Percentiles rank a stretch among this genome's conserved stretches.
These are phyloP conservation scores for Megatriorchis doriae DNA, from an alignment of 2,113 vertebrate species.

Conservation along the genomic window DNA sequence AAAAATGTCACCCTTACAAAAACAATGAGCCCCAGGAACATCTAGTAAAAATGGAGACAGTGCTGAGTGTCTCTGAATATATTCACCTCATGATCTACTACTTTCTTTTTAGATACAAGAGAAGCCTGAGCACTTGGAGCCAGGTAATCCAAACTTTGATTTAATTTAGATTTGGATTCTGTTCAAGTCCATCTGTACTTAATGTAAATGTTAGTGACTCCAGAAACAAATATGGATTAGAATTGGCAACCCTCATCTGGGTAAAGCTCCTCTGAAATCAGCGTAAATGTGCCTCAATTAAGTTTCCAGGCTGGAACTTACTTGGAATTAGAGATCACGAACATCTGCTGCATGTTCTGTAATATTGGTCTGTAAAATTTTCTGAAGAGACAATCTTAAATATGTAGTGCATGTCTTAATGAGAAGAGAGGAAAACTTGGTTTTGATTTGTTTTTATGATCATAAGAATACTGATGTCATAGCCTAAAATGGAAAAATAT, in stretches of 20 bases:
- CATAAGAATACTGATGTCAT: not conserved
- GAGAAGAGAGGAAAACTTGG: not conserved
- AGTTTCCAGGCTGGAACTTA: not conserved
- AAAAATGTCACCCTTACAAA: not conserved
- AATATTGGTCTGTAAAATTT: not conserved
- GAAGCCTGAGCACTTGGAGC: not conserved
- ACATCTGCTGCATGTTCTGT: not conserved
- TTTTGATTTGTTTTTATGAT: constrained; percentile 30
- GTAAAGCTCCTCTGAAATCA: not conserved
- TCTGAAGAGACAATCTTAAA: not conserved
- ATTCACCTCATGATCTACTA: not conserved
- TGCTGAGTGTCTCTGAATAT: not conserved
- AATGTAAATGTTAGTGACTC: not conserved
- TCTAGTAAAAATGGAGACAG: not conserved
- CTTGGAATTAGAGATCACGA: not conserved
- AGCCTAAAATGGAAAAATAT: not conserved
- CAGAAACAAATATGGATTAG: not conserved
- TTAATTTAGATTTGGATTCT: not conserved
- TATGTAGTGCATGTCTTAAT: not conserved
- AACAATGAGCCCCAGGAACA: not conserved
- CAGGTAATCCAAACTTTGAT: not conserved
- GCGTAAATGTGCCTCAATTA: not conserved
- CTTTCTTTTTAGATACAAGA: not conserved
- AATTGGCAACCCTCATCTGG: not conserved
- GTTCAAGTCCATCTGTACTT: not conserved